Evolutionary conservation across 2,797 vertebrate species (phyloP), one percentile per base, ranked within the genome.

Genomic region (Gambusia yucatana): DNA sequence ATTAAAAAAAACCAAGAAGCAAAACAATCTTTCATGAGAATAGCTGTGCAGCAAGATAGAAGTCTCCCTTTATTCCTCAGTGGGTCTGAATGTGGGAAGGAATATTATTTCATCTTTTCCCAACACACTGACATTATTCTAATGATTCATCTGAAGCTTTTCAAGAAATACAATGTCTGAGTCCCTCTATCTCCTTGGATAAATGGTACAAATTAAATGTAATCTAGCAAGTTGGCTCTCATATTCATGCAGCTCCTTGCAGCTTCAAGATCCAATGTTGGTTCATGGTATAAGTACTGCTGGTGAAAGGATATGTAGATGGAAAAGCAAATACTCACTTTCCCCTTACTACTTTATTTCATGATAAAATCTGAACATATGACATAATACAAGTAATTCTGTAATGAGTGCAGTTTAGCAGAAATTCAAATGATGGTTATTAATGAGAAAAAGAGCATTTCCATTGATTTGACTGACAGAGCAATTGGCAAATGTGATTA

Each of bases 121-220:
- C 65, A 82, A 81, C 80, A 82, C 57, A 80, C 63, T 7, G 28
- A 47, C 69, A 74, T 85, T 85, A 82, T 80, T 86, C 80, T 80
- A 6, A 47, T 87, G 86, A 88, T 88, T 88, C 87, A 87, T 89
- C 79, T 77, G 72, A 67, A 81, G 73, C 77, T 77, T 79, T 82
- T 81, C 33, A 75, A 63, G 80, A 84, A 84, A 84, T 65, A 81
- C 73, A 81, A 78, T 48, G 39, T 83, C 77, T 9, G 82, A 81
- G 77, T 79, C 36, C n/a, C 7, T 77, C 73, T 61, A 74, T 84
- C 78, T 81, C 78, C 48, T 74, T 78, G 84, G 82, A 89, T 78
- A 82, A 84, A 91, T 78, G 48, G 74, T 74, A 76, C 47, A 79
- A 83, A 77, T 85, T 84, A 87, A 82, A 86, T 78, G 76, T 84